Percentiles rank a stretch among this genome's conserved stretches.
These are phyloP conservation scores for Syngnathus rostellatus DNA, from an alignment of 2,797 vertebrate genomes.

Conservation along the genomic window DNA sequence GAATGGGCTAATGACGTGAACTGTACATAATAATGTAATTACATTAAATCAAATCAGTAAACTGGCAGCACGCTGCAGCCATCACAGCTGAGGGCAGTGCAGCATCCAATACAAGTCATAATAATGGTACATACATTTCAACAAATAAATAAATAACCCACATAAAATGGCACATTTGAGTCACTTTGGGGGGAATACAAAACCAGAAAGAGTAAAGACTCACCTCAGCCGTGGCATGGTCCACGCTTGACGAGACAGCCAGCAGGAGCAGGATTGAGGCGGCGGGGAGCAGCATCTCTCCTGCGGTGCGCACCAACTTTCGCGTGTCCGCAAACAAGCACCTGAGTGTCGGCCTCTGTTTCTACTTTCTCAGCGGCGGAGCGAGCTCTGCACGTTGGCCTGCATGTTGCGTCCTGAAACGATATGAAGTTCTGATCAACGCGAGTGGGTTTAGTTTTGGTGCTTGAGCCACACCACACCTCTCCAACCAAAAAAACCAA, in stretches of 20 bases:
- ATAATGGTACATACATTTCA: no score
- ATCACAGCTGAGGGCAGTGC: background rate
- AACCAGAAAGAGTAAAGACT: background rate
- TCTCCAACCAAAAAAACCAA: slow-evolving; percentile 24
- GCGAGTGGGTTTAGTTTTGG: slow-evolving; percentile 53
- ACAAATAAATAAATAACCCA: background rate
- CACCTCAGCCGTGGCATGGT: slow-evolving; percentile 61
- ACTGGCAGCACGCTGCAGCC: background rate
- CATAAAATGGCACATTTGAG: background rate
- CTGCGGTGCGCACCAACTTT: slow-evolving; percentile 32
- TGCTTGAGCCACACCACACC: slow-evolving; percentile 34
- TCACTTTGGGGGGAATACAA: background rate
- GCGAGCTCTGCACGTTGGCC: slow-evolving; percentile 45
- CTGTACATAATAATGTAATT: background rate
- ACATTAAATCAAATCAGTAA: background rate
- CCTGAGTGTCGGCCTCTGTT: slow-evolving; percentile 26
- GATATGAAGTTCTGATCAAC: slow-evolving; percentile 62
- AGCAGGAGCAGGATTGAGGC: slow-evolving; percentile 51
- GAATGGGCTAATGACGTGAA: background rate
- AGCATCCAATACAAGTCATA: background rate
- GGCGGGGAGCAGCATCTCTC: slow-evolving; percentile 54
- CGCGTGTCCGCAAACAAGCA: slow-evolving; percentile 32
- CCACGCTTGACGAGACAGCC: slow-evolving; percentile 35
- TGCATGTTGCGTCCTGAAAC: slow-evolving; percentile 67
- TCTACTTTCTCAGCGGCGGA: slow-evolving; percentile 35